Evolutionary conservation across 2,888 invertebrate genomes (phyloP).

Genomic region (Zygaena filipendulae): DNA sequence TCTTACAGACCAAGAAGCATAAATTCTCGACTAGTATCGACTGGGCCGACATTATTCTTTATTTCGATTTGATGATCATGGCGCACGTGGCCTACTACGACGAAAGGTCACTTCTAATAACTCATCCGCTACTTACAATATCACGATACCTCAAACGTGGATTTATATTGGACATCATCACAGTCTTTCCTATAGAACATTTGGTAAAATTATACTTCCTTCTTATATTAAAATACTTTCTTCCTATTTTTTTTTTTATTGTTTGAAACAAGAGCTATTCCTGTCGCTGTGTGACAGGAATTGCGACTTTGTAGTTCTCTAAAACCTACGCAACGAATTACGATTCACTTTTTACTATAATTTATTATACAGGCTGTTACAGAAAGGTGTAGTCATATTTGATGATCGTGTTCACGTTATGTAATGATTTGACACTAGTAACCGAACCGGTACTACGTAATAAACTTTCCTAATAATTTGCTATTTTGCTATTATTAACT

Average conservation of each 20-base stretch:
- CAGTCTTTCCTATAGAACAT: conserved; percentile 48
- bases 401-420: no score
- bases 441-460: no score
- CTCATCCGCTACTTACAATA: conserved; percentile 51
- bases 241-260: not conserved
- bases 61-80: conserved; percentile 50
- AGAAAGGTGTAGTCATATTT: no score
- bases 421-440: no score
- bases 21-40: conserved; percentile 22
- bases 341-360: no score
- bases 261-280: no score
- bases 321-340: no score
- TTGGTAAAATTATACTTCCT: conserved; percentile 29
- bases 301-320: no score
- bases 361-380: no score
- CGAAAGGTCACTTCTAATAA: conserved; percentile 45
- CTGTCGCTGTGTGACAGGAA: no score
- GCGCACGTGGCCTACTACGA: conserved; percentile 59
- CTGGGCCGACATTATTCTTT: conserved; percentile 34
- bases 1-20: conserved; percentile 37
- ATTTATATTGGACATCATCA: conserved; percentile 46
- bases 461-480: no score
- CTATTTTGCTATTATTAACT: no score
- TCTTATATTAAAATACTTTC: conserved; percentile 6
- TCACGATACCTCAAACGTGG: conserved; percentile 41